phyloP scores from a whole-genome alignment of 2,888 invertebrate species.

The Philereme vetulata region DNA sequence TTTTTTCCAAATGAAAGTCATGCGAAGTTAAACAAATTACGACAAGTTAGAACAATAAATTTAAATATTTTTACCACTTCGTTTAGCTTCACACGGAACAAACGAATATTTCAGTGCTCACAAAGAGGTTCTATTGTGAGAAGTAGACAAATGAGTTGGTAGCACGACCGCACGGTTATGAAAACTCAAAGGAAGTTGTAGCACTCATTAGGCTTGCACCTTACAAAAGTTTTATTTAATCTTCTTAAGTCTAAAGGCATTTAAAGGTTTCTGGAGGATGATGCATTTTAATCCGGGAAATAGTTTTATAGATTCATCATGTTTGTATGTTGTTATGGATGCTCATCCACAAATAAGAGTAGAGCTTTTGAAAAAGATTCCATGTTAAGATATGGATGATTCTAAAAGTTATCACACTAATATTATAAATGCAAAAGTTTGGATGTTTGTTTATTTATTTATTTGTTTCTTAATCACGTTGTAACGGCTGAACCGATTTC shows the following conservation, averaged over 20 bases:
- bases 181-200: conserved; percentile 19
- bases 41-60: conserved; percentile 19
- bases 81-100: conserved; percentile 28
- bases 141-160: conserved; percentile 30
- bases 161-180: conserved; percentile 31
- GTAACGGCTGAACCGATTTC: too few species aligned
- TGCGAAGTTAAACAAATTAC: conserved; percentile 14
- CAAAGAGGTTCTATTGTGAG: conserved; percentile 35
- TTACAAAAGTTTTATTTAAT: conserved; percentile 6
- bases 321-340: too few species aligned
- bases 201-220: conserved; percentile 22
- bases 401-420: too few species aligned
- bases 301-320: too few species aligned
- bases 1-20: not conserved
- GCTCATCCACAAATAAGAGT: too few species aligned
- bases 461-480: too few species aligned
- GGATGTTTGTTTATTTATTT: too few species aligned
- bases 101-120: conserved; percentile 32
- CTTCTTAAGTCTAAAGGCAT: not conserved
- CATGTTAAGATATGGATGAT: too few species aligned
- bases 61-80: conserved; percentile 24
- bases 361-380: too few species aligned
- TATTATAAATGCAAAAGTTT: too few species aligned
- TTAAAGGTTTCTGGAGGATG: too few species aligned
- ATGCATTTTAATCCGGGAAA: too few species aligned